A percentile compares a stretch with the other conserved stretches of the same genome.
Evolutionary conservation across 2,888 invertebrate species (phyloP).

Genomic region (Athetis lepigone): DNA sequence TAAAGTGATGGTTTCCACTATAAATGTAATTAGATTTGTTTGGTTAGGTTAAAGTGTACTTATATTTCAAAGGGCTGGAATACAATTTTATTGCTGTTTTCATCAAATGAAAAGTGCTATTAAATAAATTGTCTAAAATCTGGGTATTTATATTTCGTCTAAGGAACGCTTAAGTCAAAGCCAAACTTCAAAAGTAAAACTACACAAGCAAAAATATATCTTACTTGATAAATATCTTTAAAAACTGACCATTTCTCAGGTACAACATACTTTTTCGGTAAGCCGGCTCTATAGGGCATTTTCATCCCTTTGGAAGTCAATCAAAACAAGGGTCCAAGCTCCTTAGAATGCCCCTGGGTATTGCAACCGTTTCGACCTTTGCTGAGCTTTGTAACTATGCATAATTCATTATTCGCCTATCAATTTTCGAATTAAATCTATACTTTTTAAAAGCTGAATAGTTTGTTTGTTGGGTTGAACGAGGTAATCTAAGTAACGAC

Average conservation of each 20-base stretch:
- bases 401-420: background rate
- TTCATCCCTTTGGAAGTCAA: conserved; percentile 15
- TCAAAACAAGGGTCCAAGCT: conserved; percentile 20
- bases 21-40: too few relatives aligned
- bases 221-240: conserved; percentile 20
- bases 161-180: background rate
- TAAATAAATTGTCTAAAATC: too few relatives aligned
- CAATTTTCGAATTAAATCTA: background rate
- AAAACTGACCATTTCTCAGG: conserved; percentile 44
- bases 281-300: conserved; percentile 21
- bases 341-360: conserved; percentile 47
- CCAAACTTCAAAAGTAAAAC: background rate
- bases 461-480: too few relatives aligned
- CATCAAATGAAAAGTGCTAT: too few relatives aligned
- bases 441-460: too few relatives aligned
- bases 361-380: conserved; percentile 17
- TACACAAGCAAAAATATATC: conserved; percentile 18
- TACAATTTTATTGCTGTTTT: too few relatives aligned
- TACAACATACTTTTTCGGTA: conserved; percentile 31
- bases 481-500: too few relatives aligned
- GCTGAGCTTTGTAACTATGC: background rate
- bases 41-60: too few relatives aligned
- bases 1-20: too few relatives aligned
- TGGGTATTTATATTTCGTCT: conserved; percentile 10
- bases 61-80: too few relatives aligned